These are phyloP conservation scores for Picathartes gymnocephalus DNA, from an alignment of 2,113 vertebrate genomes.

Conservation along the genomic window DNA sequence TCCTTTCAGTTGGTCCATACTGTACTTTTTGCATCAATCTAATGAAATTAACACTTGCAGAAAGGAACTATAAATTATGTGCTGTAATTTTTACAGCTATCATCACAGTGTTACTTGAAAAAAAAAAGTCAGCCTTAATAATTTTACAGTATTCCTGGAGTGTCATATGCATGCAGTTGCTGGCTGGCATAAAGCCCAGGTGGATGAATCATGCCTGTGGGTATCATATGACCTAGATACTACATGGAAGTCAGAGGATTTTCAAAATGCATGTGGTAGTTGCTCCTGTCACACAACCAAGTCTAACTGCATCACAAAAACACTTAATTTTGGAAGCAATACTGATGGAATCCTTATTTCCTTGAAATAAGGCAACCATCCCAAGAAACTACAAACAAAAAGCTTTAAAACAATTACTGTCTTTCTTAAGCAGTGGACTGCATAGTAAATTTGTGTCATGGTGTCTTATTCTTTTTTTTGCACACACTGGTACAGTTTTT, in stretches of 20 bases:
- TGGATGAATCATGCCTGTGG: slow-evolving; percentile 42
- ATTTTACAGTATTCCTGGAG: not conserved
- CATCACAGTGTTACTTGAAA: not conserved
- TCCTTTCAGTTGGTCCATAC: not conserved
- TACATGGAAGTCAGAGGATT: not conserved
- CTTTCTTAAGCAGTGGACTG: not conserved
- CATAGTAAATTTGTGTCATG: not conserved
- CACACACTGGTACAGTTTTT: not conserved
- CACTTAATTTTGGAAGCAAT: not conserved
- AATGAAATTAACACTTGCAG: not conserved
- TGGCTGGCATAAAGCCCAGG: slow-evolving; percentile 47
- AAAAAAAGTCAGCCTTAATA: not conserved
- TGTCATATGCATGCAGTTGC: not conserved
- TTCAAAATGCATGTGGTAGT: not conserved
- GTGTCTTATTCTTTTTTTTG: not conserved
- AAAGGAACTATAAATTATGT: not conserved
- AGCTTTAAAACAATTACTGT: not conserved
- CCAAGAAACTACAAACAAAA: not conserved
- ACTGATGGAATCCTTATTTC: not conserved
- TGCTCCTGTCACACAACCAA: not conserved
- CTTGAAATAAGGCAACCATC: not conserved
- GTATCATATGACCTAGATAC: slow-evolving; percentile 37
- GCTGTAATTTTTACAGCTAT: not conserved
- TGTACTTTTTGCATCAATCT: not conserved
- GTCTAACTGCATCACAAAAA: not conserved